Base-by-base conservation (phyloP, 2,797 vertebrate species). In the Allobates femoralis region DNA sequence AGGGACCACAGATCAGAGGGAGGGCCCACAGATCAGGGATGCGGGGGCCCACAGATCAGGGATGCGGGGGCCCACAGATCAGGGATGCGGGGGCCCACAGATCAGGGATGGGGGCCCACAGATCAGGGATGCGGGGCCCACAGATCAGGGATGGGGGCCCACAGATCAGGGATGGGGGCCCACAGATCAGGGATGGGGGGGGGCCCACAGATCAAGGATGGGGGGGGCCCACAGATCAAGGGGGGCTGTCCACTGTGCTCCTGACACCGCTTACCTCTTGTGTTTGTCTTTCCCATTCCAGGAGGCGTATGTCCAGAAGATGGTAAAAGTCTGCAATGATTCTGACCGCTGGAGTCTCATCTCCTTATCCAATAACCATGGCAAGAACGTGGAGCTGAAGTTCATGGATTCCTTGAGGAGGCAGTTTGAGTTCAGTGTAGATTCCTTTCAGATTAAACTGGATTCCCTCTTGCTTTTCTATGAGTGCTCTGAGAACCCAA, bases 221-320 rank as follows among this genome's bases (percentile, higher is more conserved):
- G n/a, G n/a, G n/a, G n/a, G n/a, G 34, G 53, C 28, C 80, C 62
- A 34, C 30, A 81, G 28, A 71, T 64, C 32, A 19, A 8, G 41
- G 64, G 23, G 62, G 76, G 58, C 3, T 66, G 69, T 7, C 7
- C 50, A 19, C 46, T 77, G 60, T 18, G 50, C 60, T 28, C 34
- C 3, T 75, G 41, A 28, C 30, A 81, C 30, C 78, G 79, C 77
- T 46, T 46, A 90, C 86, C 80, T 71, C 15, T 92, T 88, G 81
- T 91, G n/a, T 92, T 92, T 91, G 74, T 91, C 62, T 93, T 89
- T 94, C 90, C 87, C 67, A 92, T 93, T 91, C 37, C 90, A 99
- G 97, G 98, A 99, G 90, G 98, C 98, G 85, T 99, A 99, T 78
- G 98, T 99, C 91, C 98, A 99, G 95, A 99, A 99, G 95, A 99